Evolutionary conservation across 2,797 vertebrate genomes (phyloP).

Genomic region (Sebastes melanostomus): DNA sequence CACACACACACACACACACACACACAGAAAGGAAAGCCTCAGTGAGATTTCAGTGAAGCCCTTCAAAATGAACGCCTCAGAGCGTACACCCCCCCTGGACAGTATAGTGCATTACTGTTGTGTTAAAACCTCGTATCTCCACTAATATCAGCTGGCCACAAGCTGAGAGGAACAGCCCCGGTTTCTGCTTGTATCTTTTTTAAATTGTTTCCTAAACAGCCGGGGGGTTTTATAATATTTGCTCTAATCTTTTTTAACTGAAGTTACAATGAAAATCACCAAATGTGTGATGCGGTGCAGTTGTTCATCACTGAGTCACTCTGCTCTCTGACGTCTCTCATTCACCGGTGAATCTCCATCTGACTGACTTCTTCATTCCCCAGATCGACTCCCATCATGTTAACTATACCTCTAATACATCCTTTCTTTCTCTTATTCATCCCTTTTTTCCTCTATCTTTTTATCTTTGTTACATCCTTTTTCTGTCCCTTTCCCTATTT

Average conservation of each 20-base stretch:
- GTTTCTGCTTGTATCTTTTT: neutral
- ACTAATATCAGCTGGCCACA: neutral
- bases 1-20: neutral
- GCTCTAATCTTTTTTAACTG: neutral
- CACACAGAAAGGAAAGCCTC: neutral
- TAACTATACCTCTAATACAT: neutral
- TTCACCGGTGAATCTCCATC: neutral
- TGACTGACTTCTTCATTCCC: neutral
- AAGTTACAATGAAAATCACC: neutral
- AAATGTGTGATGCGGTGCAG: neutral
- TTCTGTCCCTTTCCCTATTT: neutral
- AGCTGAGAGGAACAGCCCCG: neutral
- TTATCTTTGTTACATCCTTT: neutral
- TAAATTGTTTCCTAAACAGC: neutral
- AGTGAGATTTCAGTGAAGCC: conserved; percentile 2
- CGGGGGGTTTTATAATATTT: neutral
- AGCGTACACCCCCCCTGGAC: neutral
- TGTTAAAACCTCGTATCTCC: neutral
- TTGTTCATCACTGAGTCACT: neutral
- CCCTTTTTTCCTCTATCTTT: neutral
- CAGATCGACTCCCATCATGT: neutral
- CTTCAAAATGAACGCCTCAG: conserved; percentile 16
- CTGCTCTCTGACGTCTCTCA: neutral
- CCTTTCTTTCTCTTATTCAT: neutral
- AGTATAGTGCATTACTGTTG: neutral